A percentile compares a stretch with the other conserved stretches of the same genome.
phyloP scores from a whole-genome alignment of 2,797 vertebrate genomes.

The Platyrinchus mystaceus region DNA sequence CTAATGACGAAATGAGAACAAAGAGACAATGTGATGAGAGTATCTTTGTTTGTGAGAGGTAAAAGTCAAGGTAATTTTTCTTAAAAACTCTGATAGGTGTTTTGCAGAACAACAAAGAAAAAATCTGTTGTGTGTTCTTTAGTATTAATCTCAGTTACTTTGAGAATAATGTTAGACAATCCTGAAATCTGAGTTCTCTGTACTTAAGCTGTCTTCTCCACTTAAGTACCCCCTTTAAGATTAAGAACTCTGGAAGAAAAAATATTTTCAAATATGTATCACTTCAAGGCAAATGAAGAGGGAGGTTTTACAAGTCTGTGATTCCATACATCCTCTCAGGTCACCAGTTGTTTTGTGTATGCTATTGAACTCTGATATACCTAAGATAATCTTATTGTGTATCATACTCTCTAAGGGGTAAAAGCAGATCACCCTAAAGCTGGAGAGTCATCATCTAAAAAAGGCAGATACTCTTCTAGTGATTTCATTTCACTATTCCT shows the following conservation, averaged over 20 bases:
- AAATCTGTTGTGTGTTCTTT: neutral
- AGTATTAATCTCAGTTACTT: neutral
- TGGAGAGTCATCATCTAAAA: neutral
- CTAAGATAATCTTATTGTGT: neutral
- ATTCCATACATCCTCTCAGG: neutral
- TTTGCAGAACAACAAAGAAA: neutral
- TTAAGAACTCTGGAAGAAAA: neutral
- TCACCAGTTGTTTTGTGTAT: neutral
- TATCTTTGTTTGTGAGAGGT: neutral
- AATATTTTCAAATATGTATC: neutral
- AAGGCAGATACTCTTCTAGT: neutral
- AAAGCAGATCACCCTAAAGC: neutral
- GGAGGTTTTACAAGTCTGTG: neutral
- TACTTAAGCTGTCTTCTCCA: neutral
- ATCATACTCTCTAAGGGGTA: neutral
- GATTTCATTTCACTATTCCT: neutral
- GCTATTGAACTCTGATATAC: neutral
- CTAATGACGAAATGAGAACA: neutral
- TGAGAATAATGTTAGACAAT: neutral
- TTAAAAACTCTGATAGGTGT: neutral
- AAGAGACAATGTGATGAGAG: neutral
- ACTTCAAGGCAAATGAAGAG: neutral
- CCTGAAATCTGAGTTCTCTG: neutral
- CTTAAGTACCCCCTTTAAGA: neutral
- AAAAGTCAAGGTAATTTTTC: neutral